These are phyloP conservation scores for Caenorhabditis latens DNA, from an alignment of 1,140 invertebrate species.

Conservation along the genomic window DNA sequence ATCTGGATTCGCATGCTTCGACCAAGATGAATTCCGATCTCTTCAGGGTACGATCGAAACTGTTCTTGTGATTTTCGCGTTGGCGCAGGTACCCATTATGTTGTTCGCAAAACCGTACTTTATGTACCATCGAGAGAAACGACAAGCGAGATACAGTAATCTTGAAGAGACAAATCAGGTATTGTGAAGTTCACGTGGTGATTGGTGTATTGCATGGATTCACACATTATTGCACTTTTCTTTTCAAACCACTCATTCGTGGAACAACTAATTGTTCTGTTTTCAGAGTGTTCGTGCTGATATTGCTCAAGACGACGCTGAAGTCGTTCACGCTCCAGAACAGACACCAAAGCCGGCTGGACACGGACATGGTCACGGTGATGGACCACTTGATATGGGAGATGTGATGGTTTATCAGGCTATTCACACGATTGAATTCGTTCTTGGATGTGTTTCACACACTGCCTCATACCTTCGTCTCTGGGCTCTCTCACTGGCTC, in stretches of 20 bases:
- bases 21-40: neutral
- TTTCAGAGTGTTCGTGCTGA: slow-evolving; percentile 77
- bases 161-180: neutral
- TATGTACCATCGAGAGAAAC: slow-evolving; percentile 44
- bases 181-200: neutral
- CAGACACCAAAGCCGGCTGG: slow-evolving; percentile 57
- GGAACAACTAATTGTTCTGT: neutral
- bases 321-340: slow-evolving; percentile 71
- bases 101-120: slow-evolving; percentile 87
- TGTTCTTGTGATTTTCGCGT: slow-evolving; percentile 80
- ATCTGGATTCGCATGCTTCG: neutral
- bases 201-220: slow-evolving; percentile 24
- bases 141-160: slow-evolving; percentile 20
- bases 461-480: slow-evolving; percentile 95
- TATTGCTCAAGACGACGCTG: slow-evolving; percentile 74
- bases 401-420: slow-evolving; percentile 90
- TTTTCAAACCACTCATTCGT: neutral
- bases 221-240: neutral
- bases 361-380: slow-evolving; percentile 70
- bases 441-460: slow-evolving; percentile 93
- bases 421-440: slow-evolving; percentile 97
- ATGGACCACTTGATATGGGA: slow-evolving; percentile 82
- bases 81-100: slow-evolving; percentile 91
- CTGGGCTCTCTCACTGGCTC: slow-evolving; percentile 94
- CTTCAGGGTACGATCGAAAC: slow-evolving; percentile 63